A percentile compares a stretch with the other conserved stretches of the same genome.
Conservation (phyloP, 2,888 invertebrate species). For the Zhengitettix transpicula region DNA sequence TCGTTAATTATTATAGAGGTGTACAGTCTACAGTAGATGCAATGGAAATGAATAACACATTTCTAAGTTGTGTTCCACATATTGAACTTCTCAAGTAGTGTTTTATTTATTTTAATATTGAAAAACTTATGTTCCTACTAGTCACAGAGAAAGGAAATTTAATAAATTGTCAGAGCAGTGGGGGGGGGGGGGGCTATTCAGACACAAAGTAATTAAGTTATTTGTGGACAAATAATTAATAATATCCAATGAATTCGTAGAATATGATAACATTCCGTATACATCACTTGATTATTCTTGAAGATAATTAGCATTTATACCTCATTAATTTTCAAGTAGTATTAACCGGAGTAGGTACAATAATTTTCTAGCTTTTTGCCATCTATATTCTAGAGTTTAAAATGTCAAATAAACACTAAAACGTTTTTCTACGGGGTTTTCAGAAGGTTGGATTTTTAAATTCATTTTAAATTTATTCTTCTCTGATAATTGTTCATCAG, state of each 20-base stretch:
- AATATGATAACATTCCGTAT: not conserved
- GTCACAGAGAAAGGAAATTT: not conserved
- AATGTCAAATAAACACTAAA: not conserved
- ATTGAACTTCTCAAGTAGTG: not conserved
- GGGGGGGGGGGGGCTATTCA: not conserved
- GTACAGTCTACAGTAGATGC: no score
- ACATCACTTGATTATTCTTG: not conserved
- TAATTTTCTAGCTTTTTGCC: not conserved
- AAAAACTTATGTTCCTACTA: not conserved
- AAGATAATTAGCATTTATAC: not conserved
- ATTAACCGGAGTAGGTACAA: not conserved
- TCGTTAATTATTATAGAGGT: no score
- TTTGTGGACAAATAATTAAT: not conserved
- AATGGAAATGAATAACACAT: not conserved
- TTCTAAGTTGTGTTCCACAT: not conserved
- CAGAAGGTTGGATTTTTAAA: not conserved
- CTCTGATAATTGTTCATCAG: not conserved
- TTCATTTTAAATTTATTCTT: conserved; percentile 1
- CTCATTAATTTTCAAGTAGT: not conserved
- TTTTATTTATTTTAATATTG: not conserved
- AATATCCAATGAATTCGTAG: not conserved
- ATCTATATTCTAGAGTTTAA: conserved; percentile 1
- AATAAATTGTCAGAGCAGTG: not conserved
- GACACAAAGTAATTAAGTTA: not conserved
- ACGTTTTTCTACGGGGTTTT: not conserved